These are phyloP conservation scores for Pogoniulus pusillus DNA, from an alignment of 2,797 vertebrate species.

Conservation along the genomic window DNA sequence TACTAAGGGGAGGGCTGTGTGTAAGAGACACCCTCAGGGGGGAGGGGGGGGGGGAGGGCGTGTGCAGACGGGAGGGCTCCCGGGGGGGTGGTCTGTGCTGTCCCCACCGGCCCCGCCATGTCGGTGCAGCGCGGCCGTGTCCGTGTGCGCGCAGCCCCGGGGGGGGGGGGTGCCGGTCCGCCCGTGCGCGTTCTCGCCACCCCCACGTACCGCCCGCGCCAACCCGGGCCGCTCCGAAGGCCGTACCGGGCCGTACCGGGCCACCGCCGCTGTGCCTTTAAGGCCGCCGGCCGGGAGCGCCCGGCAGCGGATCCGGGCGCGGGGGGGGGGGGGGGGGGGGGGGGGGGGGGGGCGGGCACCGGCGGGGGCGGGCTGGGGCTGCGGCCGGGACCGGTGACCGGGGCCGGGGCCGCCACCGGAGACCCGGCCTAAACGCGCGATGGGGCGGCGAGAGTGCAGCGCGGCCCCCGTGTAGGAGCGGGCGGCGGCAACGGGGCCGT, in stretches of 20 bases:
- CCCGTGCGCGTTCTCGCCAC: not conserved
- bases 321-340: too few species aligned
- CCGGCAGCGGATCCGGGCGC: not conserved
- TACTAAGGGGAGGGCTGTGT: not conserved
- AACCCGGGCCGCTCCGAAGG: not conserved
- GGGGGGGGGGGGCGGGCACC: not conserved
- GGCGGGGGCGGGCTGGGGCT: not conserved
- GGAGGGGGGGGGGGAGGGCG: not conserved
- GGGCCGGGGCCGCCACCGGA: conserved; percentile 1
- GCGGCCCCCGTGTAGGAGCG: not conserved
- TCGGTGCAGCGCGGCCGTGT: not conserved
- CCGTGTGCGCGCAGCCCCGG: not conserved
- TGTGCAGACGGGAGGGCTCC: not conserved
- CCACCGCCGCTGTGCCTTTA: conserved; percentile 10
- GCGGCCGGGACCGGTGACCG: not conserved
- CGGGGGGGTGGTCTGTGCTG: not conserved
- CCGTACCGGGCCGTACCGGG: not conserved
- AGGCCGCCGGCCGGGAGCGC: conserved; percentile 18
- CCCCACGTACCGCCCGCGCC: not conserved
- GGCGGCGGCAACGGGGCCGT: not conserved
- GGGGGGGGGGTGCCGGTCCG: not conserved
- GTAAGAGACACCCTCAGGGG: not conserved
- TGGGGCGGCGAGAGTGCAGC: not conserved
- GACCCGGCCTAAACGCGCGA: conserved; percentile 57
- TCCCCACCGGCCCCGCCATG: conserved; percentile 6